Evolutionary conservation across 2,797 vertebrate species (phyloP).

Genomic region (Scyliorhinus canicula): DNA sequence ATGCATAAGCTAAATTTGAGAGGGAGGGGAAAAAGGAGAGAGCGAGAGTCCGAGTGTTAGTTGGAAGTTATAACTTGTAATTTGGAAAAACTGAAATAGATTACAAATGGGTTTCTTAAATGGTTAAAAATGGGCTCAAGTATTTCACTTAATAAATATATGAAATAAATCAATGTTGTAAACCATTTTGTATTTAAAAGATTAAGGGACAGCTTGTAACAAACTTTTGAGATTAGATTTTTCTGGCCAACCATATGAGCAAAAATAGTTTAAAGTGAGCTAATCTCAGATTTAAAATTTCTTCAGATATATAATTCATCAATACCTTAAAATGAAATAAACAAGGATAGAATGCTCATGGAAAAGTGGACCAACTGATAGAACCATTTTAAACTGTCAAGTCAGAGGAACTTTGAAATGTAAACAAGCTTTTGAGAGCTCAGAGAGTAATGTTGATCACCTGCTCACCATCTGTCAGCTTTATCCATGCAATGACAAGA

Average conservation of each 20-base stretch:
- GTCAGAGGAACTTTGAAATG: not conserved
- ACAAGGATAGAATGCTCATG: not conserved
- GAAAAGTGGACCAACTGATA: not conserved
- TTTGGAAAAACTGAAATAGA: not conserved
- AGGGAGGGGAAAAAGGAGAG: not conserved
- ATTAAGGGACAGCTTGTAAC: not conserved
- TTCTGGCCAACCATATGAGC: not conserved
- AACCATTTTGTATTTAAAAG: not conserved
- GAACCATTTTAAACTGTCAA: not conserved
- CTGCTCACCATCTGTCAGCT: constrained; percentile 11
- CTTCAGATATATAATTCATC: not conserved
- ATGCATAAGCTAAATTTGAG: not conserved
- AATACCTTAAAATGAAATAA: not conserved
- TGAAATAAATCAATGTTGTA: not conserved
- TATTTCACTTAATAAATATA: not conserved
- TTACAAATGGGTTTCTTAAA: not conserved
- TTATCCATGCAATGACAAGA: constrained; percentile 15
- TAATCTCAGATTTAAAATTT: not conserved
- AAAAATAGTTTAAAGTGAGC: not conserved
- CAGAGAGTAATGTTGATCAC: not conserved
- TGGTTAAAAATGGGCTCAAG: not conserved
- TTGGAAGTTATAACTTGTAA: not conserved
- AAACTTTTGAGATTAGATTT: not conserved
- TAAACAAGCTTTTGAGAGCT: not conserved
- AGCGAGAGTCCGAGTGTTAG: not conserved